Percentiles rank a stretch among this genome's conserved stretches.
These are phyloP conservation scores for Cinclus cinclus DNA, from an alignment of 2,113 vertebrate genomes.

Conservation along the genomic window DNA sequence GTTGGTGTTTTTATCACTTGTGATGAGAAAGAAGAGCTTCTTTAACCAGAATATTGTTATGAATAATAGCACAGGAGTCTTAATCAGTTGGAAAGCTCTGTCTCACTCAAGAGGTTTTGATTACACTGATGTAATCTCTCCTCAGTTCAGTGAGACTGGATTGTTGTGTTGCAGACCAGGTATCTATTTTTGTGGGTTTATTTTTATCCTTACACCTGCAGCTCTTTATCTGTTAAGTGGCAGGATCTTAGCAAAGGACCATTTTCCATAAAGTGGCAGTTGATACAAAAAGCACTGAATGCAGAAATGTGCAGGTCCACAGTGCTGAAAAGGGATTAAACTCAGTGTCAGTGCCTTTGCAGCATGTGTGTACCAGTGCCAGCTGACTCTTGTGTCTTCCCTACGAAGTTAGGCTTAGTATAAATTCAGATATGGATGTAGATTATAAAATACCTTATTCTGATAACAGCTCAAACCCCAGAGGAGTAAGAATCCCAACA, in stretches of 20 bases:
- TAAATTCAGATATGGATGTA: neutral
- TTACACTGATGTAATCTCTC: neutral
- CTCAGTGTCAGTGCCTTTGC: neutral
- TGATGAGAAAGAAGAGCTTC: slow-evolving; percentile 34
- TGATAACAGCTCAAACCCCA: neutral
- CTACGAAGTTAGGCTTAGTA: neutral
- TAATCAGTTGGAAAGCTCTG: slow-evolving; percentile 44
- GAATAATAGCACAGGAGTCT: slow-evolving; percentile 47
- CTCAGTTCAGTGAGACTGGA: slow-evolving; percentile 17
- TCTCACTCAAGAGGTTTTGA: slow-evolving; percentile 42
- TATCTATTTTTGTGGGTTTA: slow-evolving; percentile 35
- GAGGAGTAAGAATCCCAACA: neutral
- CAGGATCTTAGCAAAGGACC: neutral
- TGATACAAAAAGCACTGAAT: neutral
- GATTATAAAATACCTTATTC: neutral
- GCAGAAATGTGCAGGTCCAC: neutral
- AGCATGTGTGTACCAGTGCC: neutral
- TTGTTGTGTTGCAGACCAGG: slow-evolving; percentile 32
- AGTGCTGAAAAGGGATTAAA: neutral
- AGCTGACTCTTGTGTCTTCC: neutral
- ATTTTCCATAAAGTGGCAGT: neutral
- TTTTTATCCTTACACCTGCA: slow-evolving; percentile 41
- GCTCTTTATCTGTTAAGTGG: neutral
- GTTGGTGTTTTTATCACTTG: slow-evolving; percentile 10
- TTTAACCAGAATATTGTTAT: slow-evolving; percentile 10